phyloP scores from a whole-genome alignment of 2,888 invertebrate species.

The Lamellibrachia satsuma region DNA sequence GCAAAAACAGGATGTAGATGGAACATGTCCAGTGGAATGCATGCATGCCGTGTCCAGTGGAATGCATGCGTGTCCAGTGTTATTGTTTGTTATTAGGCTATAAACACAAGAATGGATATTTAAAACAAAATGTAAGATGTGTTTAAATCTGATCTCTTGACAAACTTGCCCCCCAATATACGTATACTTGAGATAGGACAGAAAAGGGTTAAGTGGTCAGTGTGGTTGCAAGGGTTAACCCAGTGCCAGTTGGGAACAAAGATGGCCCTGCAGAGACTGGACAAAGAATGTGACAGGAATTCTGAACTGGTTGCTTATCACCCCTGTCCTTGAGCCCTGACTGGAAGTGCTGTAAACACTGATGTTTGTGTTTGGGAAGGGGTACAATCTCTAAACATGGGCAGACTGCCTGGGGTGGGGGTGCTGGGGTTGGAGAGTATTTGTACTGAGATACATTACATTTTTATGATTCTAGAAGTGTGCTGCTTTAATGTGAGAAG shows the following conservation, averaged over 20 bases:
- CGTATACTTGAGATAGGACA: background rate
- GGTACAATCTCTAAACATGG: background rate
- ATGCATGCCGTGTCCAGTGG: background rate
- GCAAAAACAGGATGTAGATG: too few relatives aligned
- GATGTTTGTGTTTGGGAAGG: background rate
- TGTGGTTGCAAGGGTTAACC: background rate
- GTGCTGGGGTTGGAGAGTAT: background rate
- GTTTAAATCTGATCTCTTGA: background rate
- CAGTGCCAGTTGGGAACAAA: background rate
- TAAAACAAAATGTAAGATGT: background rate
- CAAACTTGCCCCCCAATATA: background rate
- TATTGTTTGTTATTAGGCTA: background rate
- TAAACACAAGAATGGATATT: background rate
- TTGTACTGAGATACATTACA: background rate
- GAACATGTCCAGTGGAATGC: too few relatives aligned
- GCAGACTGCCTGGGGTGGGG: background rate
- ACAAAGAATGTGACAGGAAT: background rate
- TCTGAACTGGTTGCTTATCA: constrained; percentile 12
- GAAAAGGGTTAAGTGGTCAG: background rate
- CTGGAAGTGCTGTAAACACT: background rate
- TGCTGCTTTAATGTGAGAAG: background rate
- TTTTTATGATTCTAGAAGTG: background rate
- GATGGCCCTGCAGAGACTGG: background rate
- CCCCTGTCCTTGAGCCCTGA: background rate
- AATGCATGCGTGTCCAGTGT: background rate